These are phyloP conservation scores for Galagoides demidoff DNA, from an alignment of 2,797 vertebrate genomes.

Conservation along the genomic window DNA sequence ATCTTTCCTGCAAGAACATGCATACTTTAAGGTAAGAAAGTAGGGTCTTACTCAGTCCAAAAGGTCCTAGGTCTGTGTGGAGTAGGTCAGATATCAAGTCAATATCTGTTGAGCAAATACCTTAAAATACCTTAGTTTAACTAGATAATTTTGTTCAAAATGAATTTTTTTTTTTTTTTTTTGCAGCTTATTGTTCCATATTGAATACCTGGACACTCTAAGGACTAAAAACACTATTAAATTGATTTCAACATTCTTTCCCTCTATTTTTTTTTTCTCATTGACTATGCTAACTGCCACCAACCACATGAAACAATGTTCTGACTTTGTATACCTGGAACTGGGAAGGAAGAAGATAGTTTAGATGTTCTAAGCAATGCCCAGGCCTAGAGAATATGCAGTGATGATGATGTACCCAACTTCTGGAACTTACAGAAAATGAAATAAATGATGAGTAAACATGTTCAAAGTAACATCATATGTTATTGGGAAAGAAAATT, in stretches of 20 bases:
- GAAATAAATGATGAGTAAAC: neutral
- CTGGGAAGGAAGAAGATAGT: neutral
- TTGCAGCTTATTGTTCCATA: neutral
- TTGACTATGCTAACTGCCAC: neutral
- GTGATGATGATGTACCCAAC: neutral
- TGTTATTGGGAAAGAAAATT: neutral
- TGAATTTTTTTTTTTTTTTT: neutral
- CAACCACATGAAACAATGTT: neutral
- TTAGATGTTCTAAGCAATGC: neutral
- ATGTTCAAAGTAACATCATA: neutral
- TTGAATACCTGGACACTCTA: neutral
- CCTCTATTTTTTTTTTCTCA: neutral
- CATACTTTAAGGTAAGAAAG: neutral
- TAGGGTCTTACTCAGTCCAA: neutral
- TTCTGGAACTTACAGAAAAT: neutral
- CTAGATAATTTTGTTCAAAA: neutral
- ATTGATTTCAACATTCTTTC: neutral
- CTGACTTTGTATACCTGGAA: neutral
- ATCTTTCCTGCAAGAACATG: neutral
- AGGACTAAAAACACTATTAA: neutral
- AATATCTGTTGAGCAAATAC: neutral
- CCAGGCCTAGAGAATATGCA: too few relatives aligned
- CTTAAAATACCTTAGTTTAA: neutral
- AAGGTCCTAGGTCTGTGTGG: neutral
- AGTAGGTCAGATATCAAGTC: neutral